Evolutionary conservation across 1,140 invertebrate genomes (phyloP), one percentile per base, ranked within the genome.

Genomic region (Drosophila arizonae): DNA sequence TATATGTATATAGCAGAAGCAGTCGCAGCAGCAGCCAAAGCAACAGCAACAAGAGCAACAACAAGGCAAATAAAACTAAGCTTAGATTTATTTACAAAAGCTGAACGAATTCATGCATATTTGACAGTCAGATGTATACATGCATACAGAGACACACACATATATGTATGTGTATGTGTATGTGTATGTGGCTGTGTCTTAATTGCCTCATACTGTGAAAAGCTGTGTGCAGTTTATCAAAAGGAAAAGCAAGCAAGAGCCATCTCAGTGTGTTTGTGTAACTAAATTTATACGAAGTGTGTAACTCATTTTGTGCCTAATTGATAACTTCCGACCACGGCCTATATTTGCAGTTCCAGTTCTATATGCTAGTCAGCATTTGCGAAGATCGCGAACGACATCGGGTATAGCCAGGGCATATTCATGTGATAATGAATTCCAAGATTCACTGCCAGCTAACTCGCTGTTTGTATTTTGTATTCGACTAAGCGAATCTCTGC

Each of bases 61-160:
- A 48, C 72, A 76, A 77, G 79, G 79, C 85, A 30, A 88, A 84
- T 73, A 68, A 88, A 80, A 77, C 73, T 80, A 88, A 88, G 77
- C 80, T 63, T 72, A 87, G 79, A 87, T 87, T 87, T 87, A 87
- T 87, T 77, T 79, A 87, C 84, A 87, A 88, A 87, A 88, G 82
- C 51, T 78, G 15, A 46, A 72, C 68, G 56, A 43, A 69, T 50
- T 67, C 62, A 64, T 21, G 21, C 45, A 24, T 24, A 24, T 24
- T 1, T 24, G 21, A 62, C 24, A 43, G 36, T 2, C 15, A 24
- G 41, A 9, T 33, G 11, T 30, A 33, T 36, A 21, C 58, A 30
- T 58, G 41, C 21, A 24, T 3, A 24, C 21, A 43, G 0, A 43
- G 11, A 15, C 41, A 41, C 0, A 62, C 24, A 36, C 15, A 6